A percentile compares a stretch with the other conserved stretches of the same genome.
Evolutionary conservation across 2,888 invertebrate species (phyloP).

Genomic region (Drosophila picticornis): DNA sequence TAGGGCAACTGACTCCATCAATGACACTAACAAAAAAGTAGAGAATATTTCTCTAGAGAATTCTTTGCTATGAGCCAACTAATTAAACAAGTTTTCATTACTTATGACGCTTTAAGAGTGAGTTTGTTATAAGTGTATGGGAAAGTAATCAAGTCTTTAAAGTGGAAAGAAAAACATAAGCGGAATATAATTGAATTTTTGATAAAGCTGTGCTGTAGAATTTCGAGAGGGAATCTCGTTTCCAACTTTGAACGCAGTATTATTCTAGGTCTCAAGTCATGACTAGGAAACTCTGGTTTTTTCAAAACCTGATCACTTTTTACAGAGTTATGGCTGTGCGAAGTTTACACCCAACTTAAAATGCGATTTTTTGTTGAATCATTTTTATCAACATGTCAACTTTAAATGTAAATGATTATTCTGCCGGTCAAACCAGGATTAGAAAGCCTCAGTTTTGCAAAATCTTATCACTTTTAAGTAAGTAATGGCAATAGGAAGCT

Average conservation of each 20-base stretch:
- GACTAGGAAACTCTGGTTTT: neutral
- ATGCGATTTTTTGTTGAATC: neutral
- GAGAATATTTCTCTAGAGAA: constrained; percentile 15
- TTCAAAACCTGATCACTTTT: neutral
- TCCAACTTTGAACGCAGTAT: neutral
- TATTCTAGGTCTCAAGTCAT: neutral
- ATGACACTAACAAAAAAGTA: constrained; percentile 33
- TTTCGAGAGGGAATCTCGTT: neutral
- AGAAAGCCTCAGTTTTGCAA: neutral
- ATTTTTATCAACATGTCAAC: neutral
- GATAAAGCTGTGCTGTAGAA: neutral
- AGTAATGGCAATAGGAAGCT: neutral
- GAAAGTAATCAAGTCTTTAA: constrained; percentile 1
- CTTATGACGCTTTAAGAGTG: constrained; percentile 1
- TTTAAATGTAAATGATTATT: neutral
- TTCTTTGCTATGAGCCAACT: constrained; percentile 40
- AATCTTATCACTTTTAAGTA: neutral
- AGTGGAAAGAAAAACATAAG: neutral
- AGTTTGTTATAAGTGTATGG: constrained; percentile 6
- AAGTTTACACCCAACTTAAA: neutral
- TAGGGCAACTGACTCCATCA: constrained; percentile 11
- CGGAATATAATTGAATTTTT: neutral
- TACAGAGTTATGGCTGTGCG: neutral
- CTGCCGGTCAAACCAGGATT: neutral
- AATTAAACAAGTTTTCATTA: constrained; percentile 21